phyloP scores from a whole-genome alignment of 2,888 invertebrate genomes.

The Dioctria rufipes region DNA sequence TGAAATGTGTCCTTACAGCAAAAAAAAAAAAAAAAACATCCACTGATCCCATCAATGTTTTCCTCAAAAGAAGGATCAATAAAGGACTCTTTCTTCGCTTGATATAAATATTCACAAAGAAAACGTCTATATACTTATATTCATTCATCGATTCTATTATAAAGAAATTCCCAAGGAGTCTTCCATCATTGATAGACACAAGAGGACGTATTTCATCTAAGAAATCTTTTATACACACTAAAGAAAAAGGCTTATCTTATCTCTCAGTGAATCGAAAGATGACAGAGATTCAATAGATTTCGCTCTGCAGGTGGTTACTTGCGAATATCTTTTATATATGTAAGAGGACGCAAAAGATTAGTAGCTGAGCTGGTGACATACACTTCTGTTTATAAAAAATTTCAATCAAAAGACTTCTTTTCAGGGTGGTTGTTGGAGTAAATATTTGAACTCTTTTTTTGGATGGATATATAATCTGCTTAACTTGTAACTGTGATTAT shows the following conservation, averaged over 20 bases:
- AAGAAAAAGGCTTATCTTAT: conserved; percentile 32
- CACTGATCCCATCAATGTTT: conserved; percentile 7
- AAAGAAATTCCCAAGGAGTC: conserved; percentile 13
- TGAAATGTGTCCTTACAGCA: neutral
- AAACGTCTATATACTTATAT: neutral
- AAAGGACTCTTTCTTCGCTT: neutral
- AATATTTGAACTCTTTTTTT: conserved; percentile 26
- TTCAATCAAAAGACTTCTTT: conserved; percentile 11
- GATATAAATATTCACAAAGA: neutral
- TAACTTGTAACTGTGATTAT: neutral
- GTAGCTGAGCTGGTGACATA: conserved; percentile 38
- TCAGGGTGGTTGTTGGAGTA: neutral
- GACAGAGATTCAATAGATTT: conserved; percentile 32
- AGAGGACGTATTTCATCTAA: conserved; percentile 5
- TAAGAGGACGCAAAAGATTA: conserved; percentile 39
- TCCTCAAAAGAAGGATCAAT: conserved; percentile 30
- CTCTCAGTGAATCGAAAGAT: conserved; percentile 19
- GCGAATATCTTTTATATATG: conserved; percentile 22
- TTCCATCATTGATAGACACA: conserved; percentile 35
- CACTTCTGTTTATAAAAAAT: neutral
- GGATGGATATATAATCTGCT: conserved; percentile 7
- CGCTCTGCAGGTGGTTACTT: conserved; percentile 42
- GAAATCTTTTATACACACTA: neutral
- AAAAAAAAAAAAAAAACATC: neutral
- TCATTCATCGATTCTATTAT: conserved; percentile 23